Percentiles rank a stretch among this genome's conserved stretches.
phyloP scores from a whole-genome alignment of 2,113 vertebrate species.

The Pseudopodoces humilis region DNA sequence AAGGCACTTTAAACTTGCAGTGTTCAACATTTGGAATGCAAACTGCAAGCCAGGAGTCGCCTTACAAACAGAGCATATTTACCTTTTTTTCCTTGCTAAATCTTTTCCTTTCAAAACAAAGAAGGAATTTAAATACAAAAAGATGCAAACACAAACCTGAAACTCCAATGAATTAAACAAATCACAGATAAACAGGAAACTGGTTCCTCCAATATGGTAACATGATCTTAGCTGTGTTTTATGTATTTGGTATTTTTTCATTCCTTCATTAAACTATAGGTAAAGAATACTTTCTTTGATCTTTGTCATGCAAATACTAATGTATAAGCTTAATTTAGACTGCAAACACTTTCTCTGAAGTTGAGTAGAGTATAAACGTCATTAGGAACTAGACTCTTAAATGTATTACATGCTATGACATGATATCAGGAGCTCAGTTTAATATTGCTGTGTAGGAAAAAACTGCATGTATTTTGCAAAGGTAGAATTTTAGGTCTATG shows the following conservation, averaged over 20 bases:
- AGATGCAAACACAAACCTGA: background rate
- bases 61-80: conserved; percentile 14
- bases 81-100: background rate
- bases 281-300: background rate
- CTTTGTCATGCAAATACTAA: background rate
- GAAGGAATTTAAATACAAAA: conserved; percentile 21
- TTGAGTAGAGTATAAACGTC: background rate
- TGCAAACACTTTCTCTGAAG: background rate
- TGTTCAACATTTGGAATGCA: conserved; percentile 20
- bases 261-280: background rate
- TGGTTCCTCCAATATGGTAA: background rate
- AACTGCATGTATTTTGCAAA: background rate
- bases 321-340: background rate
- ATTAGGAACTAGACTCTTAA: background rate
- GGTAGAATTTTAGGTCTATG: background rate
- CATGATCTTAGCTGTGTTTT: background rate
- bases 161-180: background rate
- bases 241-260: background rate
- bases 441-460: background rate
- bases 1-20: background rate
- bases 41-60: background rate
- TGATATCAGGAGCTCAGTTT: background rate
- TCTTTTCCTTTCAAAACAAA: conserved; percentile 19
- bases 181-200: conserved; percentile 9
- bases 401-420: background rate